Evolutionary conservation across 2,888 invertebrate species (phyloP), one percentile per base, ranked within the genome.

Genomic region (Diaperis boleti): DNA sequence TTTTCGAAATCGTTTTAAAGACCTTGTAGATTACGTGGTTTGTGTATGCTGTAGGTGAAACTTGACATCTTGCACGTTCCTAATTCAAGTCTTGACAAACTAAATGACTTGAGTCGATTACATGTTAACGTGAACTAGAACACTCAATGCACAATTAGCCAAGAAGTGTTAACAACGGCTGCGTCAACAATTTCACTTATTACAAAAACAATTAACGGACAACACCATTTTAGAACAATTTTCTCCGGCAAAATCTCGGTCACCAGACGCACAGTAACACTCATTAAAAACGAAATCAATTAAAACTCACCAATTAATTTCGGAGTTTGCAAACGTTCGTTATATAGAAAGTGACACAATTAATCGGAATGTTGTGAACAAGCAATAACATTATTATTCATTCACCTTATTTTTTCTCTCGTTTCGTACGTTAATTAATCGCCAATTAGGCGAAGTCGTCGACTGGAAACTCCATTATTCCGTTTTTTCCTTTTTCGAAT

Each of bases 281-380:
- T 50, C 50, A 37, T 50, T 50, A 50, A 50, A 50, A 18, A 50
- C 37, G 18, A 14, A 49, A 50, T n/a, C 50, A 50, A 50, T 50
- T 50, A 50, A 37, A 6, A 22, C n/a, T 14, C 33, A 54, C 39
- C 29, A 29, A 54, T 41, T 15, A 54, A 54, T 22, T 50, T 50
- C 22, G 20, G 26, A 50, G 22, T 50, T 50, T 14, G 50, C 50
- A 37, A n/a, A 50, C 33, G 26, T 26, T 26, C 31, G 49, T 49
- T 35, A n/a, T 18, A 8, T 49, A 49, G 54, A 54, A 54, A 54
- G 54, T 54, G 54, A 54, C 54, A 54, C 54, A 22, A 26, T 54
- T 54, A 41, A 41, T 41, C 39, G 41, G 54, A 54, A 54, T 41
- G 54, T 26, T 41, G 18, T 31, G 22, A 44, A 44, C 44, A 22